Base-by-base conservation (phyloP, 2,888 invertebrate genomes). In the Campopleginae sp. region DNA sequence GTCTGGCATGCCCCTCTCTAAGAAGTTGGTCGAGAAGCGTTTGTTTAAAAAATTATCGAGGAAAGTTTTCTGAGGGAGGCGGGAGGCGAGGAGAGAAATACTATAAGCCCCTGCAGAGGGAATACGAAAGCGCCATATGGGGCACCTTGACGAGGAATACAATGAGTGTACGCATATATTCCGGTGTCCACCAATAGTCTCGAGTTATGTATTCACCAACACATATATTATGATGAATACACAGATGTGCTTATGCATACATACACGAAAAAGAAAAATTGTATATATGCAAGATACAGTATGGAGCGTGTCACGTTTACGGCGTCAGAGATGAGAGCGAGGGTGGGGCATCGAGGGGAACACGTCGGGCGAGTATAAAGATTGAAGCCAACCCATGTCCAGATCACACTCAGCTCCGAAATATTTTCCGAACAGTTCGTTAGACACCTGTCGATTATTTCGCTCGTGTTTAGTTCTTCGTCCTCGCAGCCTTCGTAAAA, bases 21-120 rank as follows among this genome's bases (percentile, higher is more conserved):
- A 65, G 63, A 54, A 72, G 82, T 58, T 72, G 74, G 58, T 66
- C 74, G 68, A 74, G 71, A 83, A 63, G 19, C 84, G 91, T 92
- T 93, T 93, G 93, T 93, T 93, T 92, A 93, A 93, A 93, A 92
- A 93, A 93, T 92, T 92, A 93, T 91, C 92, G 91, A 92, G 89
- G 92, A 93, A 92, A 93, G 93, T 91, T 90, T 87, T 86, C 81
- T 86, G 84, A 89, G 86, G 89, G 88, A 88, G 89, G 89, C 88
- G 71, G 80, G 77, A n/a, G n/a, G n/a, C n/a, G 74, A 72, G 71
- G 72, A 78, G 72, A 80, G 71, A 76, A 80, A 72, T 79, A 77
- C 77, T 71, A 54, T 61, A 63, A 70, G 70, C 68, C 44, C 63
- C 63, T 58, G 44, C 74, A 27, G 77, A 65, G 75, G 65, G 66